Percentiles rank a stretch among this genome's conserved stretches.
These are phyloP conservation scores for Hemicentrotus pulcherrimus DNA, from an alignment of 35 echinoderm and acorn worm species.

Conservation along the genomic window DNA sequence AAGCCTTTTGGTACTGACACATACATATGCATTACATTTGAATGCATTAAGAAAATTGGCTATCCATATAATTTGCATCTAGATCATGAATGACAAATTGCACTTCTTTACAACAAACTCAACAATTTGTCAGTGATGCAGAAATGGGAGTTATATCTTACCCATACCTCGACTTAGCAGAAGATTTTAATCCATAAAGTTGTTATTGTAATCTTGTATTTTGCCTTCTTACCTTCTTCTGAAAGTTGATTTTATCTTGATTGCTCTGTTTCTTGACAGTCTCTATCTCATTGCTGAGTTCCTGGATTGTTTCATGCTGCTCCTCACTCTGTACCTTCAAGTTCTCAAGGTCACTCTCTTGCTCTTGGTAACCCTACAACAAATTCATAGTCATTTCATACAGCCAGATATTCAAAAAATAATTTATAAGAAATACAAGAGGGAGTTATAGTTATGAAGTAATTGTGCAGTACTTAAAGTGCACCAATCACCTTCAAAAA, in stretches of 20 bases:
- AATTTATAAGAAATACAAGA: too few species aligned
- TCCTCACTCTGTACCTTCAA: conserved; percentile 55
- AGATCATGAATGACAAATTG: background rate
- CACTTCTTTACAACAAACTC: background rate
- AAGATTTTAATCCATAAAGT: background rate
- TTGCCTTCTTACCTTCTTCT: conserved; percentile 20
- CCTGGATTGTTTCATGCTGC: conserved; percentile 55
- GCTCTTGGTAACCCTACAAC: conserved; percentile 56
- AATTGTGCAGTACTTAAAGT: too few species aligned
- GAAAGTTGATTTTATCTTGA: conserved; percentile 41
- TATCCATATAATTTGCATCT: background rate
- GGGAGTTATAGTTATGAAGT: too few species aligned
- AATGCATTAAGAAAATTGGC: background rate
- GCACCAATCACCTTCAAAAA: too few species aligned
- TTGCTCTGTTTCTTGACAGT: conserved; percentile 31
- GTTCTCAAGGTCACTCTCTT: conserved; percentile 46
- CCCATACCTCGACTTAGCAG: background rate
- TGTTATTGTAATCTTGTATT: background rate
- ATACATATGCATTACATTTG: background rate
- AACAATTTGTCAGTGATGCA: background rate
- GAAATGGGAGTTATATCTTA: background rate
- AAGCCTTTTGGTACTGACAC: too few species aligned
- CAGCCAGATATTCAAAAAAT: background rate
- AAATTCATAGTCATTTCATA: background rate
- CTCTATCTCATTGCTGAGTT: conserved; percentile 9